Base-by-base conservation (phyloP, 2,888 invertebrate genomes). In the Coecobrya sp. region DNA sequence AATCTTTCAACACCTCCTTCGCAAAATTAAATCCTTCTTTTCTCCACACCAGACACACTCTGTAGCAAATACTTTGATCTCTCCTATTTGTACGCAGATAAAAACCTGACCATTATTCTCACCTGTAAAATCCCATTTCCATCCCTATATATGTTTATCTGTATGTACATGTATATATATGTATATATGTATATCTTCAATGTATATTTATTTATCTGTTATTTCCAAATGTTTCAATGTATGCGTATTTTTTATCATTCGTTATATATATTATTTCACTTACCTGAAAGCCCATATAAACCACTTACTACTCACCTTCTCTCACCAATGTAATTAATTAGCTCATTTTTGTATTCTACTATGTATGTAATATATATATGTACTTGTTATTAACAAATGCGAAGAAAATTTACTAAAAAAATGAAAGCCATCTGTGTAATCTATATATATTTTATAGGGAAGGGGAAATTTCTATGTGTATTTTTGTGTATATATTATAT, bases 341-440 rank as follows among this genome's bases (percentile, higher is more conserved):
- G 30, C 65, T 85, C 62, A 27, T 45, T 79, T 52, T 79, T 52
- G 79, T 79, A 70, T 70, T 65, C 25, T 36, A 25, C 19, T 65
- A 42, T 42, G 36, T 70, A 76, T 73, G 22, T 70, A 30, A 13
- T 45, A 45, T 86, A 45, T 86, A 62, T 85, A 52, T 87, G 79
- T 87, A 87, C 87, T 79, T 88, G 88, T 79, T 62, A 88, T 88
- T 88, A 88, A 88, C 88, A 87, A 55, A 79, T 7, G 84, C 65
- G 62, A 65, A 85, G n/a, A 76, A 52, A 52, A 52, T 2, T 79
- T 73, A 79, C 79, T 79, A 79, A 76, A 79, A 65, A 52, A 25
- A 13, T 52, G 79, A 79, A 76, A 79, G 79, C n/a, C 19, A 52
- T 79, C 3, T 82, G 81, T 81, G 81, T 52, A 81, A 65, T n/a